Percentiles rank a stretch among this genome's conserved stretches.
Conservation (phyloP, 92 coral and sea anemone genomes). For the Parazoanthus atlanticus region DNA sequence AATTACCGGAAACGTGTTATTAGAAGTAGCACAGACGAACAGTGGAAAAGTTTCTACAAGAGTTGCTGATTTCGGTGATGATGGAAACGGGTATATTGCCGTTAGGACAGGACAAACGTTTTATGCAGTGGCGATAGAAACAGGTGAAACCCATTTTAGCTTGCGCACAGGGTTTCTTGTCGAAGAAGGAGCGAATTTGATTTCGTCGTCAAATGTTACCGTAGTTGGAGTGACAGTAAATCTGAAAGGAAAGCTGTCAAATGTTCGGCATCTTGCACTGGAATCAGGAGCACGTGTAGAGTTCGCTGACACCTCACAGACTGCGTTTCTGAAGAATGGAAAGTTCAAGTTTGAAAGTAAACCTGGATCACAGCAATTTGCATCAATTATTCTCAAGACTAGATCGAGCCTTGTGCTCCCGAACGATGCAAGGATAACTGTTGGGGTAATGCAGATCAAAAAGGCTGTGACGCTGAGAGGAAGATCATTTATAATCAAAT, state of each 20-base stretch:
- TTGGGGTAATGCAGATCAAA: slow-evolving; percentile 55
- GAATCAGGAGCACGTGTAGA: slow-evolving; percentile 64
- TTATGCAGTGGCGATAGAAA: slow-evolving; percentile 54
- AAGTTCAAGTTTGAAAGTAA: slow-evolving; percentile 37
- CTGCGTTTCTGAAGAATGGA: slow-evolving; percentile 43
- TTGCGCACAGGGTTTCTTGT: slow-evolving; percentile 58
- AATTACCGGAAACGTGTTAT: slow-evolving; percentile 63
- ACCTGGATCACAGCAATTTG: slow-evolving; percentile 71
- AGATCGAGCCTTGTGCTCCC: slow-evolving; percentile 61
- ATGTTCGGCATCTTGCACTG: slow-evolving; percentile 60
- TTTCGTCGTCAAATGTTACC: slow-evolving; percentile 68
- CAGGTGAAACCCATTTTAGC: slow-evolving; percentile 58
- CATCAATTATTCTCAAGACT: slow-evolving; percentile 63
- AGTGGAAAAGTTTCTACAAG: slow-evolving; percentile 40
- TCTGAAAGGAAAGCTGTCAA: slow-evolving; percentile 59
- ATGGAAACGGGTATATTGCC: slow-evolving; percentile 56
- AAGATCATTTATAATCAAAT: slow-evolving; percentile 49
- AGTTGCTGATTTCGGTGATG: slow-evolving; percentile 51
- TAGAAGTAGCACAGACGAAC: slow-evolving; percentile 32
- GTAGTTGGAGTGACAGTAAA: slow-evolving; percentile 57
- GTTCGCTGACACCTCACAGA: slow-evolving; percentile 61
- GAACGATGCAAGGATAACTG: slow-evolving; percentile 48
- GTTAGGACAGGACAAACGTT: slow-evolving; percentile 59
- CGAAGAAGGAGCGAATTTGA: slow-evolving; percentile 57
- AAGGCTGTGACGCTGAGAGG: slow-evolving; percentile 58